phyloP scores from a whole-genome alignment of 2,113 vertebrate genomes.

The Hydropotes inermis region DNA sequence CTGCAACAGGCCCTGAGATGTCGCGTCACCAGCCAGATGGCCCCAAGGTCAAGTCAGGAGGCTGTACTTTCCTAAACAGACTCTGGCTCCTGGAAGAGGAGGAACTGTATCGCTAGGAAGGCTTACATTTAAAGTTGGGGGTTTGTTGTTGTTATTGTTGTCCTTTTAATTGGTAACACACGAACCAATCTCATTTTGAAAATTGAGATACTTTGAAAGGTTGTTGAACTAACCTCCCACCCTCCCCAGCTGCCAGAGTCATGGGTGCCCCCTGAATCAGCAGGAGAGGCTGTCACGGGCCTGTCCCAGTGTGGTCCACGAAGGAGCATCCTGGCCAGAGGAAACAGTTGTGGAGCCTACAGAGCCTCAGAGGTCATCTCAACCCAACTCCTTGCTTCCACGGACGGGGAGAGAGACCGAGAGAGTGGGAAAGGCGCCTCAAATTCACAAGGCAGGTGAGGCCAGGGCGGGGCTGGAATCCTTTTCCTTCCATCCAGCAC shows the following conservation, averaged over 20 bases:
- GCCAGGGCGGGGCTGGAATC: too few species aligned
- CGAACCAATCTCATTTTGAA: not conserved
- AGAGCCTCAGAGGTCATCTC: not conserved
- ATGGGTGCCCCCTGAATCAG: not conserved
- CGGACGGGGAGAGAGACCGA: not conserved
- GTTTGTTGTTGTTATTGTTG: not conserved
- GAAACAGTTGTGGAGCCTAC: rapidly evolving
- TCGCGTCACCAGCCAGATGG: rapidly evolving
- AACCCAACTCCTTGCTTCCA: not conserved
- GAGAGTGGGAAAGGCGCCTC: not conserved
- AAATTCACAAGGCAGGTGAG: not conserved
- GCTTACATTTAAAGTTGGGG: not conserved
- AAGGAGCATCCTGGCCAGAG: not conserved
- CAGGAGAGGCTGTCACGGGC: not conserved
- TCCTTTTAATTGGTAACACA: not conserved
- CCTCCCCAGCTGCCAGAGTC: not conserved
- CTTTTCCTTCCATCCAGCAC: not conserved
- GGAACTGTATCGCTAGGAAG: not conserved
- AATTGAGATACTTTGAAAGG: not conserved
- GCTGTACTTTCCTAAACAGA: not conserved
- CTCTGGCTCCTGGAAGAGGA: not conserved
- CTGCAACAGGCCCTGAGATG: not conserved
- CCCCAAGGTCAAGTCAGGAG: not conserved
- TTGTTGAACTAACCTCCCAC: too few species aligned
- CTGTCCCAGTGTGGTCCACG: not conserved